These are phyloP conservation scores for Phyllostomus discolor DNA, from an alignment of 2,113 vertebrate species.

Conservation along the genomic window DNA sequence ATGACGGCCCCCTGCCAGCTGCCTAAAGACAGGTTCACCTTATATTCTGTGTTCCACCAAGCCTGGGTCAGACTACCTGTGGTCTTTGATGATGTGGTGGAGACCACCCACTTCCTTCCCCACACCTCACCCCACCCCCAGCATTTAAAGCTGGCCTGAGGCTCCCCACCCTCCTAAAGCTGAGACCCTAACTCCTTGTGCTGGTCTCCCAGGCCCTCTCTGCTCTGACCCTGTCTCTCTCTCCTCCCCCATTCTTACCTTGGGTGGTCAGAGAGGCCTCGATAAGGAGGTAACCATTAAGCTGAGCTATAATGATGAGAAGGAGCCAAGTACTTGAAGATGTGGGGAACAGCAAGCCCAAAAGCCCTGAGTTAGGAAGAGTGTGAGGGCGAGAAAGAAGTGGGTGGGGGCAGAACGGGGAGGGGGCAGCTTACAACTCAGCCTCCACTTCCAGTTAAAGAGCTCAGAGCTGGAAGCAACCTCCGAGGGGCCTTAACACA, in stretches of 20 bases:
- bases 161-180: neutral
- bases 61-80: neutral
- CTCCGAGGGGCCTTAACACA: neutral
- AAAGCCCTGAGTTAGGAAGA: neutral
- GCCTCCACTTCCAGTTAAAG: neutral
- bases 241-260: neutral
- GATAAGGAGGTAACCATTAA: neutral
- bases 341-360: neutral
- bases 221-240: neutral
- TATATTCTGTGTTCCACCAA: neutral
- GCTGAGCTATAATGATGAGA: neutral
- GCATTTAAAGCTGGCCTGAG: neutral
- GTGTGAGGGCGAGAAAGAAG: neutral
- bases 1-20: too few species aligned
- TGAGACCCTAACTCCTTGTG: neutral
- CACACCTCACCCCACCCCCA: neutral
- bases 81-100: rapidly evolving
- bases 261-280: neutral
- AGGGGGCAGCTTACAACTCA: neutral
- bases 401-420: neutral
- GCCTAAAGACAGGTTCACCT: neutral
- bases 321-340: neutral
- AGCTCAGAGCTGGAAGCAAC: neutral
- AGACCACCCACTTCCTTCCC: neutral
- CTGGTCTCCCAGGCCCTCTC: neutral